Conservation (phyloP, 2,888 invertebrate species). For the Hyalella azteca region DNA sequence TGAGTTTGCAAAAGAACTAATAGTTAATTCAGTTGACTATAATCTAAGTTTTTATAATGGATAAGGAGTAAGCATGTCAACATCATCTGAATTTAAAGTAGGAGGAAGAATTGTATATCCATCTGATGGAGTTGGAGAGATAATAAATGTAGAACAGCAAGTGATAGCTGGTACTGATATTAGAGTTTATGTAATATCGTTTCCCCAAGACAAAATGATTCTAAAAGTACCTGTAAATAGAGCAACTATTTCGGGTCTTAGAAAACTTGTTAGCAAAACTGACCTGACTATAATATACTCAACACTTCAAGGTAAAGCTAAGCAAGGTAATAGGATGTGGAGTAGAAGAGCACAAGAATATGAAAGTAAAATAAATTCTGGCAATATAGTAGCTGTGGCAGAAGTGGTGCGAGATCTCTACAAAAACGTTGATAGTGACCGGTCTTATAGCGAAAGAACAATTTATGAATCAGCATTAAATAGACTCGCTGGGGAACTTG, state of each 20-base stretch:
- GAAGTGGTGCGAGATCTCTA: conserved; percentile 9
- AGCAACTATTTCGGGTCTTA: not conserved
- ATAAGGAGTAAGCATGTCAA: too few species aligned
- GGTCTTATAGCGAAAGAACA: not conserved
- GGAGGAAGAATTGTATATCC: not conserved
- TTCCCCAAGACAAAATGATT: not conserved
- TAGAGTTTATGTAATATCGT: not conserved
- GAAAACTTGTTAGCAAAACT: not conserved
- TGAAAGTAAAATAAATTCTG: not conserved
- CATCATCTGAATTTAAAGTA: not conserved
- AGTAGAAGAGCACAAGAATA: not conserved
- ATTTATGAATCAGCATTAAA: conserved; percentile 1
- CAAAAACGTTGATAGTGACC: not conserved
- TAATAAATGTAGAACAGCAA: not conserved
- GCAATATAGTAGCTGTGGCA: not conserved
- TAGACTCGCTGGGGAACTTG: not conserved
- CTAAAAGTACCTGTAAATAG: not conserved
- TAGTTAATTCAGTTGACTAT: too few species aligned
- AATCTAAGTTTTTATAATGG: too few species aligned
- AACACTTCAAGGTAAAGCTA: not conserved
- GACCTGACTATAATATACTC: not conserved
- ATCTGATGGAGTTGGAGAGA: not conserved
- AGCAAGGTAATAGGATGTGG: not conserved
- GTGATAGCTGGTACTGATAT: not conserved
- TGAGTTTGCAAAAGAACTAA: too few species aligned